Evolutionary conservation across 2,888 invertebrate species (phyloP), one percentile per base, ranked within the genome.

Genomic region (Gandaritis pyraliata): DNA sequence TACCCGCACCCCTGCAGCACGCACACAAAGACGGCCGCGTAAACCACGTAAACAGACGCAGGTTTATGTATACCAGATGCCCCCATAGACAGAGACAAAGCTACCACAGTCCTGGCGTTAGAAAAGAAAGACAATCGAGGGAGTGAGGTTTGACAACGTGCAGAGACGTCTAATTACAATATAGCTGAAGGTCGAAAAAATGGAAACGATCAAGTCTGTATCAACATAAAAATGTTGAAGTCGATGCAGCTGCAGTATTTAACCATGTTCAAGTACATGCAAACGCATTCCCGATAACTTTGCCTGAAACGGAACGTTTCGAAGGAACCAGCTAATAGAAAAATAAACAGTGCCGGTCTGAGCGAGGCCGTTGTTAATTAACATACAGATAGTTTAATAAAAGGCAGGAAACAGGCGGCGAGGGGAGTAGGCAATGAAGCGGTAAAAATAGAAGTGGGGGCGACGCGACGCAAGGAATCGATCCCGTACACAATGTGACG

Each of bases 371-470:
- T 83, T 90, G 86, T 88, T 91, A 92, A 92, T 92, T 91, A 90
- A 90, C 91, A 91, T 91, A 90, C 86, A 88, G 87, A 91, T 90
- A 90, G 88, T 90, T 90, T 91, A 90, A 91, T 92, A 90, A 88
- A 90, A 88, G 89, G 88, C 92, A 91, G 92, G 91, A 91, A 91
- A 82, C 88, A 81, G 78, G 83, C 87, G 81, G 80, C 79, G 87
- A 90, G 91, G 90, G 91, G 91, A 90, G 90, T 81, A 87, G 78
- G 88, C 91, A 88, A 91, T 91, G 91, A 89, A 90, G 92, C 91
- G 90, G 90, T 91, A 91, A 91, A 92, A 91, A 92, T 92, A 92
- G 91, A 90, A 77, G 85, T 79, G 86, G 85, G 89, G 88, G 86
- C 84, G 86, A 86, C 81, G 86, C 84, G 86, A 85, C 81, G 77